A percentile compares a stretch with the other conserved stretches of the same genome.
Conservation (phyloP, 2,113 vertebrate species). For the Ciconia boyciana region DNA sequence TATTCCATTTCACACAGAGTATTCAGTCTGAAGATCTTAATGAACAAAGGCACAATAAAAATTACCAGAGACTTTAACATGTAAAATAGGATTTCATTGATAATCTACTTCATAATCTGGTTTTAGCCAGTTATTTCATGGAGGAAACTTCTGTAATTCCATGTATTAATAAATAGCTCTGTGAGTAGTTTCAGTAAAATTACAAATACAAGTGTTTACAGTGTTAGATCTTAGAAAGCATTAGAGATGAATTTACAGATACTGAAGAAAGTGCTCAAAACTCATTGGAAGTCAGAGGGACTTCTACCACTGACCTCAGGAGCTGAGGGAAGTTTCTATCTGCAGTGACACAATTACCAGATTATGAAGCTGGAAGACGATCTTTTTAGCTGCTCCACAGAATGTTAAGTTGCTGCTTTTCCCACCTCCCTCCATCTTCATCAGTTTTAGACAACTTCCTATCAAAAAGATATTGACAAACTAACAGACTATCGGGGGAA, state of each 20-base stretch:
- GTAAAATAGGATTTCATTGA: neutral
- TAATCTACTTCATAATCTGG: neutral
- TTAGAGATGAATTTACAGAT: neutral
- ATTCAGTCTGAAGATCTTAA: neutral
- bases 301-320: neutral
- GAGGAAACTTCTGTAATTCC: neutral
- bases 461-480: neutral
- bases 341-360: neutral
- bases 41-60: neutral
- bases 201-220: neutral
- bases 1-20: neutral
- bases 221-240: neutral
- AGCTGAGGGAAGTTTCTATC: neutral
- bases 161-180: neutral
- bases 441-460: neutral
- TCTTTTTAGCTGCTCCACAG: neutral
- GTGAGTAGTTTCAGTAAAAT: neutral
- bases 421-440: neutral
- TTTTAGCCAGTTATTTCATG: neutral
- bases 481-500: fast-evolving
- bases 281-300: neutral
- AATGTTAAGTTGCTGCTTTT: neutral
- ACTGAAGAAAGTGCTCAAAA: neutral
- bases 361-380: neutral
- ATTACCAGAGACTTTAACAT: neutral